A percentile compares a stretch with the other conserved stretches of the same genome.
These are phyloP conservation scores for Colaptes auratus DNA, from an alignment of 2,113 vertebrate species.

Conservation along the genomic window DNA sequence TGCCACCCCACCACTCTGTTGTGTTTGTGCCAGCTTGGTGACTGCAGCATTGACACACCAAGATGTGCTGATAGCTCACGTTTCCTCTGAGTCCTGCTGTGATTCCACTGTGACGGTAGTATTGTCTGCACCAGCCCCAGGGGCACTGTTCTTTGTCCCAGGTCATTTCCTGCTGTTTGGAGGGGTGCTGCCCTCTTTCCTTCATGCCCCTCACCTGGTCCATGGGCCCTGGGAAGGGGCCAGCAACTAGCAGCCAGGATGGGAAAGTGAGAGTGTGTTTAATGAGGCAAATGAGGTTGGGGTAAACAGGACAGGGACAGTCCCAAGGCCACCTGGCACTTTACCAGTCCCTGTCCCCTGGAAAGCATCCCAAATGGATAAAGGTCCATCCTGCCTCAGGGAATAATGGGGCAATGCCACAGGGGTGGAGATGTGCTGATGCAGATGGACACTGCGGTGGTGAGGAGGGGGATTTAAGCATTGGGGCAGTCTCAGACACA, in stretches of 20 bases:
- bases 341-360: not conserved
- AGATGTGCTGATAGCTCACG: not conserved
- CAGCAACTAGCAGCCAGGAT: accelerated
- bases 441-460: accelerated
- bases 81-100: not conserved
- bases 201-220: accelerated
- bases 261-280: accelerated
- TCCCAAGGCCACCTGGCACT: slow-evolving; percentile 7
- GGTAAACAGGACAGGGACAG: not conserved
- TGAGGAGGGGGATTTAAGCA: not conserved
- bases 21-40: not conserved
- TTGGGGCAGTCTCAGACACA: accelerated
- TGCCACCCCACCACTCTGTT: accelerated
- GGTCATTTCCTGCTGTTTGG: not conserved
- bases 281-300: not conserved
- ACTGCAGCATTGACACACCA: accelerated
- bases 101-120: not conserved
- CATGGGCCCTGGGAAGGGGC: not conserved
- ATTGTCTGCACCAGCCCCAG: accelerated
- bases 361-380: not conserved
- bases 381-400: not conserved
- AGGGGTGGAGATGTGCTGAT: accelerated
- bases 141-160: not conserved
- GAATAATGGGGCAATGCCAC: accelerated
- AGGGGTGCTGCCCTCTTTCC: not conserved